These are phyloP conservation scores for Mechanitis messenoides DNA, from an alignment of 2,888 invertebrate genomes.

Conservation along the genomic window DNA sequence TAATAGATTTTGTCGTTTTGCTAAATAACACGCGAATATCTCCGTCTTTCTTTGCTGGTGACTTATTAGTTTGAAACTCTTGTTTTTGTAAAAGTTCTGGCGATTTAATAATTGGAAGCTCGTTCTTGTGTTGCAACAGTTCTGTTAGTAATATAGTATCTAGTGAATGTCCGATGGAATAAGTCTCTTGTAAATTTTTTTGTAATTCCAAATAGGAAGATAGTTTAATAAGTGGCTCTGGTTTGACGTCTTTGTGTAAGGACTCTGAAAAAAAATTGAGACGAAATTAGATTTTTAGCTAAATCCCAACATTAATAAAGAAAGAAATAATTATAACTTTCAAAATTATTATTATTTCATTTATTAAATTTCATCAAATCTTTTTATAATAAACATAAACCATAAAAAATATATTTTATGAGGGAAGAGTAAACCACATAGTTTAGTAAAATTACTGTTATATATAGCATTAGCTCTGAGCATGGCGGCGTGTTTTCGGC, in stretches of 20 bases:
- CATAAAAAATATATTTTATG: not conserved
- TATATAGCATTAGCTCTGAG: no score
- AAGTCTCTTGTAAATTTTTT: conserved; percentile 60
- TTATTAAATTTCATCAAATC: not conserved
- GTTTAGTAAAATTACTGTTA: no score
- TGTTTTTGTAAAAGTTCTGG: conserved; percentile 35
- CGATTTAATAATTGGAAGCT: conserved; percentile 41
- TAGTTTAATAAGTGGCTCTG: conserved; percentile 38
- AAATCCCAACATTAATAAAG: no score
- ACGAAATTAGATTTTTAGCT: no score
- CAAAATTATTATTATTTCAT: no score
- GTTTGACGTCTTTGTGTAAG: conserved; percentile 28
- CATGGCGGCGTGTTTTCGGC: no score
- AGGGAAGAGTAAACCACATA: no score
- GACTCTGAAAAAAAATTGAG: conserved; percentile 32
- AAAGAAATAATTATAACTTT: no score
- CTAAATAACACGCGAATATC: conserved; percentile 77
- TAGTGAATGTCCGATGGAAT: conserved; percentile 63
- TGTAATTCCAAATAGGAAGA: conserved; percentile 69
- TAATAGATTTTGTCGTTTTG: conserved; percentile 63
- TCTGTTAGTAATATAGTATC: conserved; percentile 60
- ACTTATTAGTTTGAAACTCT: conserved; percentile 41
- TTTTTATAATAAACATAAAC: conserved; percentile 15
- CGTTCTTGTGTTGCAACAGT: conserved; percentile 34
- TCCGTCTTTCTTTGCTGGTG: conserved; percentile 61